phyloP scores from a whole-genome alignment of 2,888 invertebrate species.

The Corbicula japonica region DNA sequence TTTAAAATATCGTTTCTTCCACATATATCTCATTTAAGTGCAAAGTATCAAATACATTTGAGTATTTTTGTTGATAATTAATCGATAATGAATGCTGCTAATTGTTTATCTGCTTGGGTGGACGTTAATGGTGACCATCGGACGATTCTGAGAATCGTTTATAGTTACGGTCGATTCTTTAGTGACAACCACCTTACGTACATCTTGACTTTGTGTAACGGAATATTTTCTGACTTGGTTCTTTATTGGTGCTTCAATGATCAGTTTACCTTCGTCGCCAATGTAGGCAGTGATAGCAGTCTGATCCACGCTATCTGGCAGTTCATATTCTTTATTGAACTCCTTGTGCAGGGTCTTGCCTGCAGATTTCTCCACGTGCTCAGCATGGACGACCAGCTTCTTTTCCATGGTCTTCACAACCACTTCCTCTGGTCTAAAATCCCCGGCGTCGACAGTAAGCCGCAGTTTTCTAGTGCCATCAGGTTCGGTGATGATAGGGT shows the following conservation, averaged over 20 bases:
- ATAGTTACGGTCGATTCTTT: constrained; percentile 82
- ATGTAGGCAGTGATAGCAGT: constrained; percentile 84
- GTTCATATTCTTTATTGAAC: constrained; percentile 86
- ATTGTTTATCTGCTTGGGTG: too few species aligned
- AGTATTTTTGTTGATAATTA: too few species aligned
- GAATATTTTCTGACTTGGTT: constrained; percentile 76
- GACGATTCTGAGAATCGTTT: constrained; percentile 78
- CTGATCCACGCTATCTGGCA: constrained; percentile 85
- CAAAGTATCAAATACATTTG: too few species aligned
- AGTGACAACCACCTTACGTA: constrained; percentile 79
- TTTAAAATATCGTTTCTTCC: too few species aligned
- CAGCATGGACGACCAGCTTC: constrained; percentile 84
- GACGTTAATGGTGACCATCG: constrained; percentile 82
- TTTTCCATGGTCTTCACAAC: constrained; percentile 85
- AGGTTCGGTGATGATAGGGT: constrained; percentile 82
- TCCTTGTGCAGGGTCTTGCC: constrained; percentile 85
- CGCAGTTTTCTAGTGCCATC: constrained; percentile 82
- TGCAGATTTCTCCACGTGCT: constrained; percentile 84
- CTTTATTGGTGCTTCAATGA: constrained; percentile 86
- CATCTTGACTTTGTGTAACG: constrained; percentile 82
- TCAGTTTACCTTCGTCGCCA: constrained; percentile 84
- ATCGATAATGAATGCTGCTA: too few species aligned
- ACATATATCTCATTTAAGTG: too few species aligned
- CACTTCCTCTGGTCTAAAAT: constrained; percentile 85
- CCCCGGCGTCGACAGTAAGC: constrained; percentile 83